Evolutionary conservation across 2,113 vertebrate genomes (phyloP).

Genomic region (Vidua chalybeata): DNA sequence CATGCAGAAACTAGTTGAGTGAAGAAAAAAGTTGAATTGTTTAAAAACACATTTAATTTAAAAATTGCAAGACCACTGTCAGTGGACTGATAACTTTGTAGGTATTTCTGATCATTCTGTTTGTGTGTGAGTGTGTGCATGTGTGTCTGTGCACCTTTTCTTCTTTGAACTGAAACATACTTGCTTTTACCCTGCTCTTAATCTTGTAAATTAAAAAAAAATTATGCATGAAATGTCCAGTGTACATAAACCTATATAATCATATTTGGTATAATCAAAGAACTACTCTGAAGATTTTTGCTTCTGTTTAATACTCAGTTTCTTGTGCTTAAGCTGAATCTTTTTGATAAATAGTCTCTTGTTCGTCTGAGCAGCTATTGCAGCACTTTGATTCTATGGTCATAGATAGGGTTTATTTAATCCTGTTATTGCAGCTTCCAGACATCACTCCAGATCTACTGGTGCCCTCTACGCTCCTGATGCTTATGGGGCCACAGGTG

Average conservation of each 20-base stretch:
- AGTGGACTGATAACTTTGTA: background rate
- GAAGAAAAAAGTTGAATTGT: no score
- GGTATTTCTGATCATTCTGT: background rate
- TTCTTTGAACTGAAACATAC: background rate
- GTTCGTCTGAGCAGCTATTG: conserved; percentile 54
- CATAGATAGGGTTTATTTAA: conserved; percentile 80
- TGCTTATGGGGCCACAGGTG: conserved; percentile 95
- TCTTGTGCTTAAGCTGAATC: background rate
- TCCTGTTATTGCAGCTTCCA: conserved; percentile 94
- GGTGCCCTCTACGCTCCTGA: conserved; percentile 96
- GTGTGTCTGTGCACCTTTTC: background rate
- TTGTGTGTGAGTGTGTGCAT: background rate
- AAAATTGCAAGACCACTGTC: background rate
- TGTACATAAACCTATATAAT: background rate
- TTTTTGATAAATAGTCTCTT: background rate
- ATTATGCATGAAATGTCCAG: background rate
- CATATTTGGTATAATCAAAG: background rate
- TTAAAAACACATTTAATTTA: no score
- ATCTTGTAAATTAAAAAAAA: background rate
- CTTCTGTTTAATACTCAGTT: background rate
- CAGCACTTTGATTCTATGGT: conserved; percentile 66
- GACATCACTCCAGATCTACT: conserved; percentile 98
- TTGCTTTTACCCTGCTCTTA: conserved; percentile 18
- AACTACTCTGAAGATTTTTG: background rate
- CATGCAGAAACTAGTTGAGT: background rate